These are phyloP conservation scores for Diogma glabrata DNA, from an alignment of 2,888 invertebrate genomes.

Conservation along the genomic window DNA sequence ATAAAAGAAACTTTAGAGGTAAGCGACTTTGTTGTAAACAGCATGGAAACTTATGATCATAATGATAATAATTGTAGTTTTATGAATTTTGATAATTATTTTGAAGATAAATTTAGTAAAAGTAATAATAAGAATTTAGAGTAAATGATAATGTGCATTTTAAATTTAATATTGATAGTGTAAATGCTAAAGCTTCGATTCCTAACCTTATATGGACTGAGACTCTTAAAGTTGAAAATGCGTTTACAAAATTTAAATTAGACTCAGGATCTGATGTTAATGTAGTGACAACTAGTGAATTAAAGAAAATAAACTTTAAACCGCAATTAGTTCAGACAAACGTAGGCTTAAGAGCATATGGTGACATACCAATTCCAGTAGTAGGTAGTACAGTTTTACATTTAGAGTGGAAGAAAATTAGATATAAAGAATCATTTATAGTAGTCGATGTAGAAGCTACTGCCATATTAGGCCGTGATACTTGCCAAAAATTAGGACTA, in stretches of 20 bases:
- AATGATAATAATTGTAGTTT: not conserved
- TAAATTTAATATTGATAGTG: not conserved
- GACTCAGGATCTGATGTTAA: not conserved
- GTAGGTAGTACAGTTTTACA: no score
- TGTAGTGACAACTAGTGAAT: not conserved
- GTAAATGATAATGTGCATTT: not conserved
- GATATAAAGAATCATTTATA: no score
- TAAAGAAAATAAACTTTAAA: no score
- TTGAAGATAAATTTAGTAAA: not conserved
- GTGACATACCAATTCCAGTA: no score
- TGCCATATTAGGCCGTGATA: conserved; percentile 3
- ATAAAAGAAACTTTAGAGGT: not conserved
- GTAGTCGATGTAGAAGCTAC: no score
- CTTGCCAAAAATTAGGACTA: not conserved
- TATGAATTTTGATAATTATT: not conserved
- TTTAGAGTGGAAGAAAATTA: no score
- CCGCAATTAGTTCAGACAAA: no score
- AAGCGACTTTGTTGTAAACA: not conserved
- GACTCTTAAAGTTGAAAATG: not conserved
- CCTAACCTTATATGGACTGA: not conserved
- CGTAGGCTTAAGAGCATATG: no score
- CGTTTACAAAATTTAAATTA: not conserved
- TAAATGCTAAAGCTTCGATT: not conserved
- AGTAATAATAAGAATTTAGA: not conserved
- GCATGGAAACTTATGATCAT: not conserved